Evolutionary conservation across 2,888 invertebrate species (phyloP), one percentile per base, ranked within the genome.

Genomic region (Harmothoe impar): DNA sequence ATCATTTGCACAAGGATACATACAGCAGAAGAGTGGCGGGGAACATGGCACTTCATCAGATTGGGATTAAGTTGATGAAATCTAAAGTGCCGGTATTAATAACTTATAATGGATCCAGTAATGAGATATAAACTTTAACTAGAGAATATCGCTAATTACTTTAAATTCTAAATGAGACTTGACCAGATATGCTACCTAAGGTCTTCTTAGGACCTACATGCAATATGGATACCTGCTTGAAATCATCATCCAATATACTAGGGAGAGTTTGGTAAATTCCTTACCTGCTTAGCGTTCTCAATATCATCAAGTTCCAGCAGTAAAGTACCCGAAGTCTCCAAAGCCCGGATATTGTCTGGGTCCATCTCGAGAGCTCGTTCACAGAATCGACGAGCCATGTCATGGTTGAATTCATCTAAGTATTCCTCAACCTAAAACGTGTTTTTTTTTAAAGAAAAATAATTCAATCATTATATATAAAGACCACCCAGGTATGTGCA

Each of bases 371-470:
- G 92, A 10, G 96, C 96, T 90, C 95, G 93, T 92, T 95, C 95
- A 92, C 95, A 95, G 91, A 95, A 96, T 92, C 94, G 94, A 92
- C 95, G 94, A 25, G 96, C 96, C 91, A 95, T 91, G 91, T 96
- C 96, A 94, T 95, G 96, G 81, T 96, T 94, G 94, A 96, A 96
- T 86, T 93, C 93, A 91, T 96, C 96, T 81, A 96, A 94, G 91
- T 94, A 94, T 54, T 95, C 94, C 93, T 96, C 95, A 15, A 96
- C 96, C 95, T 95, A 90, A 3, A 35, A 78, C 29, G n/a, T 29
- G 23, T 72, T n/a, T 56, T 20, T 20, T 56, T 56, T 56, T 15
- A 20, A 17, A 15, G 17, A 20, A 56, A 56, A 56, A 56, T 20
- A 56, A 56, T n/a, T n/a, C n/a, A n/a, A n/a, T n/a, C n/a, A n/a